Evolutionary conservation across 2,888 invertebrate species (phyloP), one percentile per base, ranked within the genome.

Genomic region (Conomelus anceps): DNA sequence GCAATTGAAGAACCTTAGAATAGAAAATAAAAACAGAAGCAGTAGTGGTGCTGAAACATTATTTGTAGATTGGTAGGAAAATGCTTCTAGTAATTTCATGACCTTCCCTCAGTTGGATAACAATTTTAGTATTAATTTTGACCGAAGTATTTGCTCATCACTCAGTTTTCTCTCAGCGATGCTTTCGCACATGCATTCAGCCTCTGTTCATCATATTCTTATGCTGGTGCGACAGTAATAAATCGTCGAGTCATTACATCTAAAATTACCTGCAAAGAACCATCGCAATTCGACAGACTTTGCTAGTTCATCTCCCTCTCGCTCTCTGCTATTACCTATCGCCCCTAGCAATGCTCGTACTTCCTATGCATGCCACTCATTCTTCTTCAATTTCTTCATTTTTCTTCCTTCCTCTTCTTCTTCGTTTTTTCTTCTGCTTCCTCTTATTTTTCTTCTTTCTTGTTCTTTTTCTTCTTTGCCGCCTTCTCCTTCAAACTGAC

Each of bases 201-300:
- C 1, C 63, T 63, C 63, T 63, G 63, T 63, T 63, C 63, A 63
- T 63, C 63, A 63, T 63, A 63, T 63, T 63, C 63, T 63, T n/a
- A 63, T n/a, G 63, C 63, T n/a, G n/a, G 63, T 3, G 63, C 63
- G 86, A 86, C 24, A 29, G 86, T 23, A 86, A 86, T 86, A 86
- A 86, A 86, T 86, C 29, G 86, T 26, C 24, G 86, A 86, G 29
- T 86, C 86, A 86, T 86, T 86, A 86, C 86, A 86, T 86, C 86
- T 26, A 86, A 86, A 86, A 86, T 86, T 86, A 29, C 86, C 26
- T 86, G 23, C 86, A 86, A 86, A 86, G 86, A 86, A 29, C 29
- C 86, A 26, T 24, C 88, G 88, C 88, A 34, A 63, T 63, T 63
- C 63, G 63, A 63, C 63, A 63, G 63, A 63, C 63, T 63, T 63